Evolutionary conservation across 2,113 vertebrate genomes (phyloP).

Genomic region (Tilapia sparmanii): DNA sequence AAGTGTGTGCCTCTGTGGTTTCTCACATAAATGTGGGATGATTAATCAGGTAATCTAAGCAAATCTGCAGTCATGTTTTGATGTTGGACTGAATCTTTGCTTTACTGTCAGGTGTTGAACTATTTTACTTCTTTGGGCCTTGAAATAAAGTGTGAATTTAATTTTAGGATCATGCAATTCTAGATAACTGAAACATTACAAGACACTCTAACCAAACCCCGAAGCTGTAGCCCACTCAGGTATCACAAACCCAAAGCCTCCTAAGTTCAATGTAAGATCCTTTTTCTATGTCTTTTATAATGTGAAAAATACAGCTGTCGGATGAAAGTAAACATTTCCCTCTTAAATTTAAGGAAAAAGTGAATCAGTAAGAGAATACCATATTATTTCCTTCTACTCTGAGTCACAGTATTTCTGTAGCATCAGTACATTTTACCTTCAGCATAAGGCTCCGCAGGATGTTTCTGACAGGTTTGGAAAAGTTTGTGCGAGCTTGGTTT

Average conservation of each 20-base stretch:
- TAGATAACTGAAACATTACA: background rate
- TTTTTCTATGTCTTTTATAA: background rate
- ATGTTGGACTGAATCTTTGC: background rate
- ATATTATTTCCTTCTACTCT: background rate
- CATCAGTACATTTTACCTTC: background rate
- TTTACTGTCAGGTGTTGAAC: background rate
- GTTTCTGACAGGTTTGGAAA: background rate
- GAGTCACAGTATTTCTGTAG: background rate
- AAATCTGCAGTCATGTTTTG: background rate
- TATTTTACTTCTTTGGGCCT: background rate
- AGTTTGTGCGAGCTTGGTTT: background rate
- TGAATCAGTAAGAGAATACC: background rate
- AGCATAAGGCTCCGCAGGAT: background rate
- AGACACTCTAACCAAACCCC: background rate
- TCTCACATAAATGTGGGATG: background rate
- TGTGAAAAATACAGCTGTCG: background rate
- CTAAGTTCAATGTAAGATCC: background rate
- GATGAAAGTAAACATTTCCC: background rate
- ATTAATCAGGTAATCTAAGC: background rate
- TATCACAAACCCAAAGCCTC: background rate
- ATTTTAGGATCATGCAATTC: background rate
- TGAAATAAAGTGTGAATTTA: background rate
- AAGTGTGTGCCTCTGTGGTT: fast-evolving
- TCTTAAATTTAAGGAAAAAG: background rate
- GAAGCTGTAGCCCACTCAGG: background rate